These are phyloP conservation scores for Eristalis arbustorum DNA, from an alignment of 2,888 invertebrate genomes.

Conservation along the genomic window DNA sequence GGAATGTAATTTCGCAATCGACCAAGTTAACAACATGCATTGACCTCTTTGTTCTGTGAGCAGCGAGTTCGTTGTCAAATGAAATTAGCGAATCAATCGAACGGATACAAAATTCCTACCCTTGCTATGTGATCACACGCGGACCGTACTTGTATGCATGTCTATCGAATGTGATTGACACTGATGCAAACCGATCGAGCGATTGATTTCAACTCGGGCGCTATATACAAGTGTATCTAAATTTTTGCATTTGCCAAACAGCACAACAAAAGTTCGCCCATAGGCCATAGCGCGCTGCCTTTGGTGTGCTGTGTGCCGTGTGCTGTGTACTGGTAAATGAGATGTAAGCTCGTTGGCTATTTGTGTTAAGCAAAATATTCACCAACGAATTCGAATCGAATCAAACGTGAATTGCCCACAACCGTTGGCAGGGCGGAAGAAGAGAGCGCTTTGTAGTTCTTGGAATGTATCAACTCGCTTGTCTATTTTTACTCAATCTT, in stretches of 20 bases:
- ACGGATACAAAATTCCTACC: slow-evolving; percentile 58
- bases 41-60: slow-evolving; percentile 62
- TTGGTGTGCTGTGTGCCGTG: slow-evolving; percentile 32
- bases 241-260: slow-evolving; percentile 38
- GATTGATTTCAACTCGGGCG: slow-evolving; percentile 54
- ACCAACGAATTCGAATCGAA: slow-evolving; percentile 24
- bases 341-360: slow-evolving; percentile 69
- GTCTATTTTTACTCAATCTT: neutral
- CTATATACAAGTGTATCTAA: slow-evolving; percentile 48
- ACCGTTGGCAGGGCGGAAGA: neutral
- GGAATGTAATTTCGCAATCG: slow-evolving; percentile 53
- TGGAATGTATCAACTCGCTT: slow-evolving; percentile 13
- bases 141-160: neutral
- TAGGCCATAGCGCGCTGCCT: slow-evolving; percentile 38
- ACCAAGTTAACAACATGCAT: slow-evolving; percentile 60
- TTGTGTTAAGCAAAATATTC: slow-evolving; percentile 58
- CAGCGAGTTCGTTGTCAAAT: slow-evolving; percentile 63
- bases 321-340: slow-evolving; percentile 54
- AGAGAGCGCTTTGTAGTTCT: slow-evolving; percentile 14
- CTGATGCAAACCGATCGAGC: slow-evolving; percentile 54
- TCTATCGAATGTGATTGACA: slow-evolving; percentile 61
- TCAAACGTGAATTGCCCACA: slow-evolving; percentile 38
- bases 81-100: slow-evolving; percentile 56
- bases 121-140: slow-evolving; percentile 46
- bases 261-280: slow-evolving; percentile 6